Evolutionary conservation across 2,113 vertebrate species (phyloP).

Genomic region (Ameiurus melas): DNA sequence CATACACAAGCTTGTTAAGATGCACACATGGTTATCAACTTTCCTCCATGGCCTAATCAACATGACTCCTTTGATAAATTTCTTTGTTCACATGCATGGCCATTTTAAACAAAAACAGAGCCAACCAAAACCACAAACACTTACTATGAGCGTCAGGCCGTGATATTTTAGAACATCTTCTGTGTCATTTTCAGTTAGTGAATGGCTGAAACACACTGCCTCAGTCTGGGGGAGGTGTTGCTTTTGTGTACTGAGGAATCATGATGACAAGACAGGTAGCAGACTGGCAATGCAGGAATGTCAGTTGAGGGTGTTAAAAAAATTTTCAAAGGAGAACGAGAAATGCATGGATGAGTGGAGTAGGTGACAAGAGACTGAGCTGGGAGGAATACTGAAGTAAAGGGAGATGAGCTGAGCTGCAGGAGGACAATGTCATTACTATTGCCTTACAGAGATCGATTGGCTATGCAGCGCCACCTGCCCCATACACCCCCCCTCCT

Average conservation of each 20-base stretch:
- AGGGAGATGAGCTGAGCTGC: conserved; percentile 42
- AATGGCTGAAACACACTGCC: background rate
- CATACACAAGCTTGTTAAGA: background rate
- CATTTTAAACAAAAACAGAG: background rate
- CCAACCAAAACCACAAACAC: background rate
- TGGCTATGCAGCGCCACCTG: conserved; percentile 50
- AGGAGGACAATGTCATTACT: conserved; percentile 60
- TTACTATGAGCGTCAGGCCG: background rate
- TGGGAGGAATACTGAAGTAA: background rate
- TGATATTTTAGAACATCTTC: background rate
- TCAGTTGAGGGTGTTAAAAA: background rate
- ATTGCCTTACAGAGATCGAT: conserved; percentile 68
- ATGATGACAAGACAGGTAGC: background rate
- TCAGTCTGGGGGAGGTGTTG: background rate
- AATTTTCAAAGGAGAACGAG: background rate
- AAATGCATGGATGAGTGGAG: conserved; percentile 27
- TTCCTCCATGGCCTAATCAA: background rate
- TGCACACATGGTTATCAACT: background rate
- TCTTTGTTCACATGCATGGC: background rate
- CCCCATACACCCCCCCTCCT: conserved; percentile 34
- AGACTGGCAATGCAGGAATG: background rate
- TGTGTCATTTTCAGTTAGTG: background rate
- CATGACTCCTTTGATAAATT: background rate
- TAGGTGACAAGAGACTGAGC: conserved; percentile 36
- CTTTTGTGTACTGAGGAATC: background rate